Conservation (phyloP, 2,113 vertebrate species). For the Bos indicus region DNA sequence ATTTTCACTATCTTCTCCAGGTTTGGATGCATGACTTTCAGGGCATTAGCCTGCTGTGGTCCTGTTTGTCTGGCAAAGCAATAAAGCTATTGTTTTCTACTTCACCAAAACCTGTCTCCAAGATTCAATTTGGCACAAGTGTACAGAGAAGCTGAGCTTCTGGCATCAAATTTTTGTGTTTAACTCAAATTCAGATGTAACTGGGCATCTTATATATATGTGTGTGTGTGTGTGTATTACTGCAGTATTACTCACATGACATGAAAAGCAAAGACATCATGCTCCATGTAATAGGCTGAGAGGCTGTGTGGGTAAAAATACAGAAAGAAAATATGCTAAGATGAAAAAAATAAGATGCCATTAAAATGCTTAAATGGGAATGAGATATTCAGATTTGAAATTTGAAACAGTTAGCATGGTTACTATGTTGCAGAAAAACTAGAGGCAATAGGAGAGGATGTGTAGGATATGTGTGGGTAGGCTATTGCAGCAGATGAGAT, state of each 20-base stretch:
- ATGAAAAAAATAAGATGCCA: background rate
- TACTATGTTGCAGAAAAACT: background rate
- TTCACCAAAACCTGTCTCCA: background rate
- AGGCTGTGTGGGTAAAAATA: background rate
- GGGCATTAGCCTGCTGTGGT: background rate
- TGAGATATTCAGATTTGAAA: background rate
- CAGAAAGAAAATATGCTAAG: background rate
- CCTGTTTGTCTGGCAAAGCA: background rate
- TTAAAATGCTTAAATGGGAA: background rate
- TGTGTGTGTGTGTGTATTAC: background rate
- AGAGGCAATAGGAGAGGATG: background rate
- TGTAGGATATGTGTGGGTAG: background rate
- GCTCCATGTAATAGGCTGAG: background rate
- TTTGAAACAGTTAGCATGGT: background rate
- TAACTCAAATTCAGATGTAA: background rate
- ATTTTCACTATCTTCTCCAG: background rate
- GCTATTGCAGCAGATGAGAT: background rate
- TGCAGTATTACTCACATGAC: background rate
- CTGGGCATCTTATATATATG: background rate
- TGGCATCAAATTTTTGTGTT: background rate
- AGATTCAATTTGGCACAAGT: background rate
- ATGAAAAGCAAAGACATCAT: background rate
- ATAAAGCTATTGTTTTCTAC: background rate
- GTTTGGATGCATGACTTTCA: background rate
- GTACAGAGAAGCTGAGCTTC: background rate